A percentile compares a stretch with the other conserved stretches of the same genome.
Evolutionary conservation across 2,797 vertebrate genomes (phyloP).

Genomic region (Sylvilagus floridanus): DNA sequence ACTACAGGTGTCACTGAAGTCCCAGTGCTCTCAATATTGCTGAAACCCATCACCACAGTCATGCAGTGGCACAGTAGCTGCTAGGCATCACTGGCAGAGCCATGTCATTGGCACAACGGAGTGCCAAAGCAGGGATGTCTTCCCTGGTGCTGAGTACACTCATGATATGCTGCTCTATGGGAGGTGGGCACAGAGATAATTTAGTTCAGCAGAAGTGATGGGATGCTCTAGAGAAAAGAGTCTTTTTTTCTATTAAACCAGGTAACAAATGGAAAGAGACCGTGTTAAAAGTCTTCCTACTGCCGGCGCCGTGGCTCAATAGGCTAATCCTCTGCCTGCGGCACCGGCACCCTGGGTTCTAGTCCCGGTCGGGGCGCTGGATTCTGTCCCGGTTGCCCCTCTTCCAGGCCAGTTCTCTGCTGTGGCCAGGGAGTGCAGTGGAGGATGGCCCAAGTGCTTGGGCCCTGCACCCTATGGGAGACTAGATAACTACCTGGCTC

Average conservation of each 20-base stretch:
- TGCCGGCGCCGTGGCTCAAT: not conserved
- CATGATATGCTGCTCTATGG: not conserved
- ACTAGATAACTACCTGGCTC: no score
- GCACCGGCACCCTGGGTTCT: no score
- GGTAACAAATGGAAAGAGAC: not conserved
- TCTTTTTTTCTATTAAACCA: not conserved
- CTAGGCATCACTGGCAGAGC: not conserved
- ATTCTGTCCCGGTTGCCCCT: no score
- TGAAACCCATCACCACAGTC: slow-evolving; percentile 11
- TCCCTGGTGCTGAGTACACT: not conserved
- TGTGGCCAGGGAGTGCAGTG: no score
- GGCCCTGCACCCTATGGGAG: no score
- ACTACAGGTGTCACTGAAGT: not conserved
- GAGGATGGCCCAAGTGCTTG: no score
- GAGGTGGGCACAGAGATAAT: not conserved
- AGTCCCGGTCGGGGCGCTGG: no score
- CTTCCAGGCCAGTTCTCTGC: no score
- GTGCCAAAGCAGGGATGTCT: not conserved
- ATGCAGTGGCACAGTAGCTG: not conserved
- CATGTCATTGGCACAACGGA: not conserved
- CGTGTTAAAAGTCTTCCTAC: not conserved
- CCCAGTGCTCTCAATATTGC: not conserved
- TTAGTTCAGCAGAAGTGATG: not conserved
- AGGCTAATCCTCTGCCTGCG: no score
- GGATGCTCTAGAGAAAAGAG: not conserved